Conservation (phyloP, 2,113 vertebrate species). For the Amia ocellicauda region DNA sequence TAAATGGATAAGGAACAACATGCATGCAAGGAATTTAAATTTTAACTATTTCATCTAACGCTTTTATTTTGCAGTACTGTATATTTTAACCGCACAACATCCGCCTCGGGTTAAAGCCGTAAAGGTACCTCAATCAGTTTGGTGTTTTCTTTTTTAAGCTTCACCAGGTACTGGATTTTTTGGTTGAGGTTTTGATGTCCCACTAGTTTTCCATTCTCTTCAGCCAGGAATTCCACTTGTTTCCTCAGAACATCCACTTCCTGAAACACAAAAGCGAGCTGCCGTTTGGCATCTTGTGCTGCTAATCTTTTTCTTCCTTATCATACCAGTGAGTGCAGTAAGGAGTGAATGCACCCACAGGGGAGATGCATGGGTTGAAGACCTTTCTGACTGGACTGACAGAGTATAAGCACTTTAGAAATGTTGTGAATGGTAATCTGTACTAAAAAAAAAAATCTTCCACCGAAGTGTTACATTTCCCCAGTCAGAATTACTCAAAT, state of each 20-base stretch:
- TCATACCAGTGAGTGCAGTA: background rate
- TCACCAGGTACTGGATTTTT: constrained; percentile 94
- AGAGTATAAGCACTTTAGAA: too few species aligned
- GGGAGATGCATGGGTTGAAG: background rate
- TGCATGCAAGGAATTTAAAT: too few species aligned
- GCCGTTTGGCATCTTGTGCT: too few species aligned
- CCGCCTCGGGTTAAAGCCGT: too few species aligned
- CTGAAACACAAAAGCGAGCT: constrained; percentile 49
- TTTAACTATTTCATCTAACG: too few species aligned
- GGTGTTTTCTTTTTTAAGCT: constrained; percentile 85
- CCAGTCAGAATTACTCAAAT: too few species aligned
- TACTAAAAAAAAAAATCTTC: background rate
- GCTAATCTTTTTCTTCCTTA: background rate
- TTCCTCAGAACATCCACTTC: constrained; percentile 78
- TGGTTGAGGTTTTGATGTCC: constrained; percentile 93
- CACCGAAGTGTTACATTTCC: too few species aligned
- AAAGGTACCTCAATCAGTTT: constrained; percentile 79
- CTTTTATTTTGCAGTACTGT: too few species aligned
- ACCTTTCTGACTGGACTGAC: too few species aligned
- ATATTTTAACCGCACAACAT: too few species aligned
- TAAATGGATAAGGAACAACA: too few species aligned
- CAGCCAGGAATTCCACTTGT: constrained; percentile 76
- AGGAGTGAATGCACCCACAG: background rate
- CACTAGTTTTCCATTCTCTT: constrained; percentile 91
- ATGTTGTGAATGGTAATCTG: background rate